Percentiles rank a stretch among this genome's conserved stretches.
Conservation (phyloP, 2,797 vertebrate genomes). For the Perodicticus potto region DNA sequence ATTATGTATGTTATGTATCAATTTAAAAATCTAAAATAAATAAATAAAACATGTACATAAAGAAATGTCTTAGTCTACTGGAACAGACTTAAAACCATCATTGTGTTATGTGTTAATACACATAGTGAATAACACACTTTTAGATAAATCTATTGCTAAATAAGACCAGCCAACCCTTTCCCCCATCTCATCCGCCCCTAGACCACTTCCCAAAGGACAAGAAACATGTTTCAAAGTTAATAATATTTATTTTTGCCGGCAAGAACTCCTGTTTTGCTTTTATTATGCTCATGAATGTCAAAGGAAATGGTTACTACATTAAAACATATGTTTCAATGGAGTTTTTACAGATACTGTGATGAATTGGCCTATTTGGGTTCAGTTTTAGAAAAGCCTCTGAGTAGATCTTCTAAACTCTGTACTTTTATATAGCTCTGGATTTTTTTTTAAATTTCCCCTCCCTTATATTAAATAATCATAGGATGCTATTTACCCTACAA, state of each 20-base stretch:
- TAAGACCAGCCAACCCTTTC: not conserved
- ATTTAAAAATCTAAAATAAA: not conserved
- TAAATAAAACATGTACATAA: not conserved
- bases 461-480: not conserved
- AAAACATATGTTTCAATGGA: conserved; percentile 31
- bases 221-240: not conserved
- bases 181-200: not conserved
- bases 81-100: not conserved
- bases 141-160: conserved; percentile 22
- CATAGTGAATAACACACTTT: not conserved
- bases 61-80: not conserved
- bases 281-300: not conserved
- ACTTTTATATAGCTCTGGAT: not conserved
- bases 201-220: not conserved
- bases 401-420: not conserved
- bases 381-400: not conserved
- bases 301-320: not conserved
- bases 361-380: not conserved
- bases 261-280: conserved; percentile 19
- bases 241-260: not conserved
- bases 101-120: not conserved
- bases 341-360: conserved; percentile 5
- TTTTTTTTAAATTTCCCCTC: not conserved
- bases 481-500: not conserved
- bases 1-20: not conserved